These are phyloP conservation scores for Trichonephila clavipes DNA, from an alignment of 1,140 invertebrate genomes.

Conservation along the genomic window DNA sequence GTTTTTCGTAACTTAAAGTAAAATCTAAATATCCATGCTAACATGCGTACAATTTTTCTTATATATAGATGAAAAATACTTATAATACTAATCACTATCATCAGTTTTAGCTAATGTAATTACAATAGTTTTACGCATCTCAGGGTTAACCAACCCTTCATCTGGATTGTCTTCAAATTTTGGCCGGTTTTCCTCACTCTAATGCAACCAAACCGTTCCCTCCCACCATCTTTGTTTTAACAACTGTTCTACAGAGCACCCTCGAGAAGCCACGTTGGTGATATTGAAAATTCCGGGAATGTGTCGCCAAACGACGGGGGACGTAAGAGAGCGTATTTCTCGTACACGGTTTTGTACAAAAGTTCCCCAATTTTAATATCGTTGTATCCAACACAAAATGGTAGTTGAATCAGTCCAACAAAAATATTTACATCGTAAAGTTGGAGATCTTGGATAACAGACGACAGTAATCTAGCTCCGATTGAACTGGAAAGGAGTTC, in stretches of 20 bases:
- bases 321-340: conserved; percentile 37
- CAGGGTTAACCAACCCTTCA: not conserved
- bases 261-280: not conserved
- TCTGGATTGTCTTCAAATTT: not conserved
- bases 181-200: not conserved
- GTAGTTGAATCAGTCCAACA: conserved; percentile 5
- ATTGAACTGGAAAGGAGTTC: not conserved
- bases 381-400: not conserved
- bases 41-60: too few species aligned
- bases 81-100: too few species aligned
- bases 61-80: too few species aligned
- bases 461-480: not conserved
- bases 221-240: conserved; percentile 14
- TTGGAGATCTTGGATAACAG: not conserved
- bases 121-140: not conserved
- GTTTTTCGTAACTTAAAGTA: too few species aligned
- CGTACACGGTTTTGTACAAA: conserved; percentile 29
- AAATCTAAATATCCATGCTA: too few species aligned
- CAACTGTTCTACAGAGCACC: not conserved
- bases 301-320: not conserved
- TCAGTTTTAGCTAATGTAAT: not conserved
- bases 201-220: not conserved
- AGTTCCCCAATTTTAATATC: not conserved
- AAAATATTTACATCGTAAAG: not conserved
- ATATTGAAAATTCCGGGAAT: not conserved